Evolutionary conservation across 2,797 vertebrate species (phyloP), one percentile per base, ranked within the genome.

Genomic region (Myotis findleyi): DNA sequence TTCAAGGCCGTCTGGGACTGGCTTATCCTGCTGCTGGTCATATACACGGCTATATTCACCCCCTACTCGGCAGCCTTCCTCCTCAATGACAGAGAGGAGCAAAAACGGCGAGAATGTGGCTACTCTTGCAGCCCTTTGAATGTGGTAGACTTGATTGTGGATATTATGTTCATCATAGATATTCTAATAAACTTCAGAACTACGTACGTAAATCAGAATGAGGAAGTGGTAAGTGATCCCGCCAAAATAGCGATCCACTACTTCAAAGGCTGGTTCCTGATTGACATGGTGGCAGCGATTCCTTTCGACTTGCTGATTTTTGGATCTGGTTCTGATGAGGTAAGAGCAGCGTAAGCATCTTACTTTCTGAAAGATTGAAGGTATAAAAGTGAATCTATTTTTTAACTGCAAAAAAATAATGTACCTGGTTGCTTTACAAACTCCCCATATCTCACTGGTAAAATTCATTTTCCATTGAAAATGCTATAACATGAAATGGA

Each of bases 241-340:
- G 99, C 99, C 91, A 99, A 99, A 98, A 99, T 99, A 98, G 99
- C 99, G 82, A 99, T 99, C 98, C 99, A 99, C 98, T 99, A 99
- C 98, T 99, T 99, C 98, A 99, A 99, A 99, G 99, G 99, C 98
- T 99, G 99, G 99, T 99, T 99, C 98, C 99, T 99, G 98, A 99
- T 99, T 98, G 99, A 99, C 98, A 99, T 99, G 99, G 99, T 99
- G 95, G 99, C 99, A 44, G 99, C 99, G 81, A 99, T 99, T 98
- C 99, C 99, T 88, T 99, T 99, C 97, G 99, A 99, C 98, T 99
- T 99, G 97, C 99, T 99, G 94, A 99, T 99, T 98, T 99, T 99
- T 98, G 99, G 99, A 98, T 99, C 99, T 91, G 99, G 99, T 97
- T 99, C 99, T 88, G 99, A 99, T 98, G 99, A 99, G 99, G 99